phyloP scores from a whole-genome alignment of 2,888 invertebrate species.

The Watsonalla cultraria region DNA sequence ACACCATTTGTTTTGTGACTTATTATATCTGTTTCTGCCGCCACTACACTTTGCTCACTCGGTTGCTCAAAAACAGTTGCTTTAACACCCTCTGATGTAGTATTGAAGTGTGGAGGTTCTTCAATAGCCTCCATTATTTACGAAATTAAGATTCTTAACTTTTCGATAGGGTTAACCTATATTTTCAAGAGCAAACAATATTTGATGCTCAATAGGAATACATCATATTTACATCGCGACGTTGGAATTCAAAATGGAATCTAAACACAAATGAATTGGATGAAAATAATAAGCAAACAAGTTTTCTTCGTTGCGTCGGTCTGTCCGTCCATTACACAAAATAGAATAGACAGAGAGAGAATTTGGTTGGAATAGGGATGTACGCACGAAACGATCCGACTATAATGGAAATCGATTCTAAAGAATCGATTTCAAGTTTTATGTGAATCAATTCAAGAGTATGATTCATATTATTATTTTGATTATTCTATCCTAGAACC shows the following conservation, averaged over 20 bases:
- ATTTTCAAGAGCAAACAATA: slow-evolving; percentile 8
- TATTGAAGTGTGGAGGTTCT: slow-evolving; percentile 32
- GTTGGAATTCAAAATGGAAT: too few relatives aligned
- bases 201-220: background rate
- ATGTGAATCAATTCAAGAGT: too few relatives aligned
- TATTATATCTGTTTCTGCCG: slow-evolving; percentile 34
- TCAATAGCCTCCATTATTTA: slow-evolving; percentile 35
- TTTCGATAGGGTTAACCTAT: slow-evolving; percentile 21
- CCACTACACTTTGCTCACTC: slow-evolving; percentile 20
- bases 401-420: background rate
- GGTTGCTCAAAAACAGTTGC: slow-evolving; percentile 29
- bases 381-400: background rate
- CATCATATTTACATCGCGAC: background rate
- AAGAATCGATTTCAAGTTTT: too few relatives aligned
- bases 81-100: slow-evolving; percentile 38
- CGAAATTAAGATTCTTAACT: slow-evolving; percentile 16
- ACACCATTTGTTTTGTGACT: slow-evolving; percentile 64
- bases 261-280: background rate
- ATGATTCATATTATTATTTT: too few relatives aligned
- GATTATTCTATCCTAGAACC: too few relatives aligned
- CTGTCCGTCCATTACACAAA: slow-evolving; percentile 8
- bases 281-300: slow-evolving; percentile 16
- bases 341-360: slow-evolving; percentile 7
- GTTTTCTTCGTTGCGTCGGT: slow-evolving; percentile 36
- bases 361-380: background rate